phyloP scores from a whole-genome alignment of 2,113 vertebrate species.

The Syngnathus typhle region DNA sequence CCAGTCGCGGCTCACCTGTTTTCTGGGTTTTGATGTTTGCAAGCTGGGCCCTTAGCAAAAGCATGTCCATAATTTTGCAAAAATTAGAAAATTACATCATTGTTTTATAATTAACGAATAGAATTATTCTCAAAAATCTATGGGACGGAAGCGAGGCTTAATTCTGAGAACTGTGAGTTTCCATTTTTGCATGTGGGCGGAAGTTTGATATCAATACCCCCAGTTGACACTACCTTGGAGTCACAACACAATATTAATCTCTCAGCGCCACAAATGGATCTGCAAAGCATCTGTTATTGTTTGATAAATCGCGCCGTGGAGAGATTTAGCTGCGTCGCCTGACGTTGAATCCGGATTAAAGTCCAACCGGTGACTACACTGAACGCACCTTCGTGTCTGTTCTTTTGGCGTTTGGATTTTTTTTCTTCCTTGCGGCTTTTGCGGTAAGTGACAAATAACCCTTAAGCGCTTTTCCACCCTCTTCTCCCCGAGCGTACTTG shows the following conservation, averaged over 20 bases:
- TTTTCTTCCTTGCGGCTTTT: conserved; percentile 24
- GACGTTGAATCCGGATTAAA: conserved; percentile 63
- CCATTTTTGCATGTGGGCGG: not conserved
- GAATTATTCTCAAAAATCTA: not conserved
- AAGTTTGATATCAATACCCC: conserved; percentile 44
- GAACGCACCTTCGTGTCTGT: conserved; percentile 22
- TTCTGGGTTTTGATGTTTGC: too few species aligned
- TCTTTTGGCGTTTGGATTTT: conserved; percentile 28
- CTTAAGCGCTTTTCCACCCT: conserved; percentile 44
- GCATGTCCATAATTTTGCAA: too few species aligned
- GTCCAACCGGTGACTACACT: conserved; percentile 56
- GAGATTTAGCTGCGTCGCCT: conserved; percentile 64
- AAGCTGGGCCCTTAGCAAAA: too few species aligned
- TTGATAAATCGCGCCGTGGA: conserved; percentile 65
- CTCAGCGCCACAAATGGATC: conserved; percentile 61
- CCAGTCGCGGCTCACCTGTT: too few species aligned
- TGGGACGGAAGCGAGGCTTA: not conserved
- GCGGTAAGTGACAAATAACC: conserved; percentile 54
- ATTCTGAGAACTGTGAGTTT: not conserved
- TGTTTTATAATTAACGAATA: too few species aligned
- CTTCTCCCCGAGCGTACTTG: conserved; percentile 35
- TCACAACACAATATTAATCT: conserved; percentile 60
- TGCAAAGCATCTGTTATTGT: conserved; percentile 63
- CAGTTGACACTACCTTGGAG: conserved; percentile 54
- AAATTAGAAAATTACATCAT: too few species aligned